A percentile compares a stretch with the other conserved stretches of the same genome.
Conservation (phyloP, 2,797 vertebrate species). For the Gallirallus australis region DNA sequence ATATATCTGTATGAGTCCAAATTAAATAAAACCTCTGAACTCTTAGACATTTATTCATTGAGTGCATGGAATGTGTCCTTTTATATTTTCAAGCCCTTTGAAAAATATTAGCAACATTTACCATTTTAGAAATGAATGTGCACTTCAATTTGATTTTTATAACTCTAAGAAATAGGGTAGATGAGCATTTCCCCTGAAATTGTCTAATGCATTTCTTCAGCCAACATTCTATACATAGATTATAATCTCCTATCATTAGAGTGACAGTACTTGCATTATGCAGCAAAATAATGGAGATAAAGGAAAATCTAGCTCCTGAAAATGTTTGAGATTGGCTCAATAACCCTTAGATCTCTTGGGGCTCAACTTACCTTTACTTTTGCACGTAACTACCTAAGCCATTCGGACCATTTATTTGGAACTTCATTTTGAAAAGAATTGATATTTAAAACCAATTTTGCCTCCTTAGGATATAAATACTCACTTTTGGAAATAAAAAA, state of each 20-base stretch:
- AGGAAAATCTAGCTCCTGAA: background rate
- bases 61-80: background rate
- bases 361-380: background rate
- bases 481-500: background rate
- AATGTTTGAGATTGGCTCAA: background rate
- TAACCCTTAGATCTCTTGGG: background rate
- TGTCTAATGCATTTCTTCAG: background rate
- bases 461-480: background rate
- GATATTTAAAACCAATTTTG: background rate
- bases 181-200: background rate
- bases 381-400: background rate
- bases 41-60: background rate
- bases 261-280: background rate
- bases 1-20: background rate
- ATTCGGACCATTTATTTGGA: background rate
- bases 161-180: background rate
- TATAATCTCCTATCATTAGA: background rate
- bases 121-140: background rate
- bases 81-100: background rate
- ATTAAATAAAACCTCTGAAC: background rate
- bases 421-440: background rate
- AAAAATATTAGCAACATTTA: background rate
- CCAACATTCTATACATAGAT: background rate
- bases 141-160: background rate
- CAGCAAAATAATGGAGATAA: background rate